A percentile compares a stretch with the other conserved stretches of the same genome.
These are phyloP conservation scores for Garrulus glandarius DNA, from an alignment of 2,797 vertebrate species.

Conservation along the genomic window DNA sequence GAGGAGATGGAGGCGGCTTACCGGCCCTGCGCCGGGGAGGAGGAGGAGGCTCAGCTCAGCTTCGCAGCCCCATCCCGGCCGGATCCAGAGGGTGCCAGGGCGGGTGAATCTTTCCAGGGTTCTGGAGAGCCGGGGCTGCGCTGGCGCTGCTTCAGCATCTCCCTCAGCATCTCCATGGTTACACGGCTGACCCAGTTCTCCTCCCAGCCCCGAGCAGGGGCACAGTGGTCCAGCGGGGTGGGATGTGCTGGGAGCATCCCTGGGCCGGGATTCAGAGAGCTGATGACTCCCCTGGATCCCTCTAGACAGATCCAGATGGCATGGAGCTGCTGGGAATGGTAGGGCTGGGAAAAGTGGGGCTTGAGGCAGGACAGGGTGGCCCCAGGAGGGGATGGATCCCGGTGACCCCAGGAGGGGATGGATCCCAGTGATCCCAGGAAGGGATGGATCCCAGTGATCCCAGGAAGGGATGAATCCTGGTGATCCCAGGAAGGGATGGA, in stretches of 20 bases:
- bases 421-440: neutral
- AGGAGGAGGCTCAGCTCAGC: neutral
- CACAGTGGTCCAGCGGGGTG: neutral
- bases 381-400: neutral
- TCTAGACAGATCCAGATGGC: rapidly evolving
- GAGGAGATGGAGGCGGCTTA: neutral
- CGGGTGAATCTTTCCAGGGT: slow-evolving; percentile 45
- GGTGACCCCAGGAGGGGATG: no score
- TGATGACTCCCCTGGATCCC: neutral
- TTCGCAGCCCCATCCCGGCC: neutral
- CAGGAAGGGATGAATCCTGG: neutral
- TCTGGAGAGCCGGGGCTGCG: slow-evolving; percentile 55
- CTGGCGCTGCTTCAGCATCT: slow-evolving; percentile 73
- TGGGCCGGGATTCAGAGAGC: neutral
- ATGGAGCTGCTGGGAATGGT: rapidly evolving
- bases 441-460: rapidly evolving
- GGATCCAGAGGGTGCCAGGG: neutral
- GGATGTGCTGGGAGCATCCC: neutral
- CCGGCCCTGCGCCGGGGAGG: neutral
- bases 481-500: neutral
- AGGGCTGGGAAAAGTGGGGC: neutral
- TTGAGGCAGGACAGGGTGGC: rapidly evolving
- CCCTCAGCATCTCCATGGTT: slow-evolving; percentile 80
- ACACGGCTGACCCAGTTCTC: slow-evolving; percentile 82
- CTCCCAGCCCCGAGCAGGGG: slow-evolving; percentile 42